Evolutionary conservation across 2,113 vertebrate species (phyloP).

Genomic region (Cnemophilus loriae): DNA sequence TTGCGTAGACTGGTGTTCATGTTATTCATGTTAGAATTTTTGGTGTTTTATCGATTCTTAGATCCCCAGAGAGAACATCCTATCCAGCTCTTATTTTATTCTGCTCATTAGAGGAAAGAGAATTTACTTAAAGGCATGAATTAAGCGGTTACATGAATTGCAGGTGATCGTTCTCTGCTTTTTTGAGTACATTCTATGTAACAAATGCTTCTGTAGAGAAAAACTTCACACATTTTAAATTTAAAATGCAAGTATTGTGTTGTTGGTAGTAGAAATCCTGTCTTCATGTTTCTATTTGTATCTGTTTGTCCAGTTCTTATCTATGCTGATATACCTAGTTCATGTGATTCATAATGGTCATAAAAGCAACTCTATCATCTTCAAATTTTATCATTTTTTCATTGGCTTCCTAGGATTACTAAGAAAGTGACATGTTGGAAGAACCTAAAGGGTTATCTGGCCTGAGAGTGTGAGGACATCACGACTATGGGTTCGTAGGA

Average conservation of each 20-base stretch:
- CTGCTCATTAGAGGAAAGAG: background rate
- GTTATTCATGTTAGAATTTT: background rate
- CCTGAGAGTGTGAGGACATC: background rate
- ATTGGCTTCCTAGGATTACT: background rate
- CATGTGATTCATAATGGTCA: background rate
- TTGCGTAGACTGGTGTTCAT: background rate
- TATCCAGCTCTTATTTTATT: background rate
- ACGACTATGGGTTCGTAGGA: accelerated
- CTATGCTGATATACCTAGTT: background rate
- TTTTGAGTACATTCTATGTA: background rate
- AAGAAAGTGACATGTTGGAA: background rate
- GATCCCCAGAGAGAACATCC: background rate
- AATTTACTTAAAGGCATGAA: background rate
- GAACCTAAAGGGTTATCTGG: background rate
- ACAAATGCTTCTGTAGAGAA: background rate
- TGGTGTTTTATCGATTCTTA: background rate
- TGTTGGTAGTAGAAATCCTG: background rate
- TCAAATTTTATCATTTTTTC: background rate
- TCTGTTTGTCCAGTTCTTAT: background rate
- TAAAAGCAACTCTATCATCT: background rate
- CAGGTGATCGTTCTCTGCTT: background rate
- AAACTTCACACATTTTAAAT: background rate
- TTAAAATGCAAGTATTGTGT: background rate
- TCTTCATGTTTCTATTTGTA: background rate
- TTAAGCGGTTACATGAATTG: background rate